Percentiles rank a stretch among this genome's conserved stretches.
Conservation (phyloP, 2,797 vertebrate genomes). For the Nannoperca obscura region DNA sequence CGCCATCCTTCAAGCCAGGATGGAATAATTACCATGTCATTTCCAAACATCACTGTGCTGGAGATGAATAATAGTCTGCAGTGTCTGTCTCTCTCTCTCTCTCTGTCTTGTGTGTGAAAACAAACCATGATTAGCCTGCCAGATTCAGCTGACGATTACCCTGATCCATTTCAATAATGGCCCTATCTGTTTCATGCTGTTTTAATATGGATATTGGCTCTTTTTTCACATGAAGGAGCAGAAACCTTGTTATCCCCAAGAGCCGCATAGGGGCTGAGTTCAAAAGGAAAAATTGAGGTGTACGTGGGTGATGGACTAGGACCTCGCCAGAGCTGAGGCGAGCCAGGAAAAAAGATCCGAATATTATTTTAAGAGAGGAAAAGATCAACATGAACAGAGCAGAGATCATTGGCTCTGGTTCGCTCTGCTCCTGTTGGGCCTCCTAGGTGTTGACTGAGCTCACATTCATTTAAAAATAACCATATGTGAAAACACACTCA, state of each 20-base stretch:
- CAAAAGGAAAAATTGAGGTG: conserved; percentile 15
- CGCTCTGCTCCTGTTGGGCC: not conserved
- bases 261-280: conserved; percentile 5
- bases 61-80: conserved; percentile 56
- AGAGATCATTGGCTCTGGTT: not conserved
- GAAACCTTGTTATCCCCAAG: conserved; percentile 34
- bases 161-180: conserved; percentile 69
- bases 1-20: conserved; percentile 55
- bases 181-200: conserved; percentile 59
- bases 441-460: conserved; percentile 8
- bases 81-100: conserved; percentile 23
- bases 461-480: conserved; percentile 23
- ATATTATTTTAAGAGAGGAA: not conserved
- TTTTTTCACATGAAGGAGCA: conserved; percentile 45
- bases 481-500: conserved; percentile 23
- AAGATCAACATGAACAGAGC: not conserved
- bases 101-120: conserved; percentile 58
- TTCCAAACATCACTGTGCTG: conserved; percentile 58
- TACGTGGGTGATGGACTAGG: not conserved
- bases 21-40: conserved; percentile 69
- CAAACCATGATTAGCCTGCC: conserved; percentile 68
- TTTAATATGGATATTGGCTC: conserved; percentile 57
- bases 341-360: not conserved
- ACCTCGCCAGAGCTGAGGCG: conserved; percentile 7
- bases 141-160: conserved; percentile 63